Evolutionary conservation across 1,140 invertebrate species (phyloP), one percentile per base, ranked within the genome.

Genomic region (Neodiprion fabricii): DNA sequence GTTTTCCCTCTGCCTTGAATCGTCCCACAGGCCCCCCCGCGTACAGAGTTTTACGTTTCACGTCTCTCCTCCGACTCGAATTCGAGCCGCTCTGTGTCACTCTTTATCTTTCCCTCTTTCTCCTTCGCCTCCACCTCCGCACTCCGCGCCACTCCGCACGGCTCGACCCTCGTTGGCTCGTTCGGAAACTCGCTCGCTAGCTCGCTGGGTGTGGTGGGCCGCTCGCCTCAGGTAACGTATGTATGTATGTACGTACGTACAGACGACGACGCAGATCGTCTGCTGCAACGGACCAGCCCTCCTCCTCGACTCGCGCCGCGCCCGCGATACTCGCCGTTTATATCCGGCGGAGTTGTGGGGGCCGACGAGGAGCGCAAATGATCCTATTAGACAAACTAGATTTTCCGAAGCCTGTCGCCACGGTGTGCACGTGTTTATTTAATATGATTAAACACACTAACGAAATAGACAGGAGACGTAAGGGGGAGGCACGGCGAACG

Each of bases 301-400:
- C 77, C 40, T 65, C 21, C 65, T 48, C 77, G 78, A 82, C 76
- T 82, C 80, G 79, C 80, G 79, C 77, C 80, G 81, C 82, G 81
- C 79, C 81, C 81, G 79, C 75, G 73, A 72, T 80, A 80, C 81
- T 80, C 83, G 80, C 80, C 81, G 81, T 85, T 85, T 86, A 72
- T 87, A 88, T 87, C 81, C 84, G 85, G 81, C 84, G 74, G 75
- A 78, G 74, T 70, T 68, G 81, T 82, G 70, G 72, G 49, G 71
- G 75, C 75, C 70, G 28, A 66, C 74, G 49, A 79, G 74, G 79
- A 79, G 76, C 76, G 78, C 70, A 40, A 72, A 71, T 81, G 89
- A 90, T 89, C 88, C 84, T 85, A 87, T 89, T 90, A 89, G 82
- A 81, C 79, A 90, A 87, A 90, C 86, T 86, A 87, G 88, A 90